Evolutionary conservation across 2,888 invertebrate genomes (phyloP).

Genomic region (Drymonia ruficornis): DNA sequence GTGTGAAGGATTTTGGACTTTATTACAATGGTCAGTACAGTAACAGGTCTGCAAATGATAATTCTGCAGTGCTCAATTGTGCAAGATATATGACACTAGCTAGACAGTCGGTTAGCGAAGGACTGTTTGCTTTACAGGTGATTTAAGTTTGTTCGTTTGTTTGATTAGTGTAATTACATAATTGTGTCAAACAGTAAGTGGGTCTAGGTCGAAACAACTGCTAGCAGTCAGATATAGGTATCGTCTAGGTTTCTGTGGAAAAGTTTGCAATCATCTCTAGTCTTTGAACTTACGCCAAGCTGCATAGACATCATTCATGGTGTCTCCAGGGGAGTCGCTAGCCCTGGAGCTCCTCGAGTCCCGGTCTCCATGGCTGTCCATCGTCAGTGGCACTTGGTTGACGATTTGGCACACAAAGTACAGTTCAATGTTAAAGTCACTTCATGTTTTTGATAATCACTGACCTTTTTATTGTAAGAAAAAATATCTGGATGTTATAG

Average conservation of each 20-base stretch:
- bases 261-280: no score
- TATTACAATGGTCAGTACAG: conserved; percentile 12
- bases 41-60: conserved; percentile 7
- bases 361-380: conserved; percentile 62
- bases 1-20: conserved; percentile 24
- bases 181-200: conserved; percentile 10
- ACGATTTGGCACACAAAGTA: conserved; percentile 31
- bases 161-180: conserved; percentile 10
- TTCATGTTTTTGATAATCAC: conserved; percentile 17
- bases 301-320: conserved; percentile 87
- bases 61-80: conserved; percentile 9
- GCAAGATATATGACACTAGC: conserved; percentile 8
- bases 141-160: conserved; percentile 13
- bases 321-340: conserved; percentile 83
- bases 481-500: not conserved
- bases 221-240: not conserved
- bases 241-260: not conserved
- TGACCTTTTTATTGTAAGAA: not conserved
- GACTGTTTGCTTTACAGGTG: conserved; percentile 13
- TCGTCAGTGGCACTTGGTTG: conserved; percentile 35
- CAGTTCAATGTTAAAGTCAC: conserved; percentile 7
- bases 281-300: conserved; percentile 86
- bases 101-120: conserved; percentile 14
- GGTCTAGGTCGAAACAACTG: conserved; percentile 5
- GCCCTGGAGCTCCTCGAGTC: conserved; percentile 73